Base-by-base conservation (phyloP, 2,888 invertebrate genomes). In the Cheilosia grossa region DNA sequence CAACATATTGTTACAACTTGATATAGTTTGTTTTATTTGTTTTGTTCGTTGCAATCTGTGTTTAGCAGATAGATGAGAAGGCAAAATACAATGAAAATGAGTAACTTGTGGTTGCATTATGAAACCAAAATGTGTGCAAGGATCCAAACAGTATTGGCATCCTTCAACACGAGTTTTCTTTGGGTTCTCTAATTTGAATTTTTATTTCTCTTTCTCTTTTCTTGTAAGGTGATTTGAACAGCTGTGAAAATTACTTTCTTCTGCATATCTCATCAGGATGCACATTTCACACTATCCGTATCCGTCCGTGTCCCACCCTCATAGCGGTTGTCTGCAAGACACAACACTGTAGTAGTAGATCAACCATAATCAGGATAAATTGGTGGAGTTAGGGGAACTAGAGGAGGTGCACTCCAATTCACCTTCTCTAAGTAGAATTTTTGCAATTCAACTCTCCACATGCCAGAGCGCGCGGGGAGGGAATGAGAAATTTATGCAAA, bases 401-500 rank as follows among this genome's bases (percentile, higher is more conserved):
- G 47, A 67, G 33, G 49, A 63, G 51, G 42, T 83, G 79, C 58
- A 59, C 69, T 80, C 64, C 56, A 70, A 83, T 80, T 80, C 59
- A 80, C 70, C 80, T 83, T 70, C 59, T 66, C 49, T 70, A 69
- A 75, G 80, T 74, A 83, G 70, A 83, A 69, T 80, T 83, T 80
- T 74, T 70, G 74, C 74, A 80, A 74, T 83, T 83, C 70, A 74
- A 83, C 69, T 66, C 58, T 74, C 59, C 81, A 66, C 81, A 69
- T 70, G 56, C 44, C 69, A 24, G 19, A 27, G 24, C 42, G 74
- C 64, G 64, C 58, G 70, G 64, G 40, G 44, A 42, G 59, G 59
- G 70, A 58, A 83, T 66, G 83, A 70, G 74, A 87, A 87, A 88
- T 87, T 85, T 88, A 88, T 88, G 87, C 87, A 86, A 87, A 73